Percentiles rank a stretch among this genome's conserved stretches.
Evolutionary conservation across 2,113 vertebrate species (phyloP).

Genomic region (Grallaria varia): DNA sequence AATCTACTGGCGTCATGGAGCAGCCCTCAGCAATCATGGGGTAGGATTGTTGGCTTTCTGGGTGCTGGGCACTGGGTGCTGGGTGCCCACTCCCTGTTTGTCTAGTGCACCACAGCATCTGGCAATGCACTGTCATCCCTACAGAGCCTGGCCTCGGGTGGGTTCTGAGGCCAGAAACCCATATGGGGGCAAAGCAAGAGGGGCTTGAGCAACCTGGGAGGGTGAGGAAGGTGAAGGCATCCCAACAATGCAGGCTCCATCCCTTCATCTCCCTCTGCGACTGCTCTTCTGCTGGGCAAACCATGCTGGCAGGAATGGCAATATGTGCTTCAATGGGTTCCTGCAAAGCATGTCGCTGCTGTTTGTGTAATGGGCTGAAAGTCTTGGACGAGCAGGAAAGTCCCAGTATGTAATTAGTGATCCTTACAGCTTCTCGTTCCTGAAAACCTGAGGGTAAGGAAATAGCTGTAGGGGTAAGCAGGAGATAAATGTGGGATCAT

Average conservation of each 20-base stretch:
- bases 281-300: neutral
- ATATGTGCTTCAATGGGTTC: neutral
- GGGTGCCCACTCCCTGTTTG: neutral
- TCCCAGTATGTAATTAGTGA: neutral
- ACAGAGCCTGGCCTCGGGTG: neutral
- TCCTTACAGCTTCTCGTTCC: neutral
- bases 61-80: neutral
- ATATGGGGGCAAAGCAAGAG: rapidly evolving
- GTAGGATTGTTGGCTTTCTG: neutral
- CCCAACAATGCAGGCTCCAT: rapidly evolving
- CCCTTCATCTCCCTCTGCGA: neutral
- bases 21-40: neutral
- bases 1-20: neutral
- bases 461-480: neutral
- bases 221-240: neutral
- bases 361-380: neutral
- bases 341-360: neutral
- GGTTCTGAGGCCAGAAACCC: neutral
- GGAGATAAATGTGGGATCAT: neutral
- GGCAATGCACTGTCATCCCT: neutral
- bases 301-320: neutral
- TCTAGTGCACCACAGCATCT: neutral
- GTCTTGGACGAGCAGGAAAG: neutral
- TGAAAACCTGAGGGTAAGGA: neutral
- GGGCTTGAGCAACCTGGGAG: rapidly evolving